phyloP scores from a whole-genome alignment of 2,113 vertebrate genomes.

The Bufo gargarizans region DNA sequence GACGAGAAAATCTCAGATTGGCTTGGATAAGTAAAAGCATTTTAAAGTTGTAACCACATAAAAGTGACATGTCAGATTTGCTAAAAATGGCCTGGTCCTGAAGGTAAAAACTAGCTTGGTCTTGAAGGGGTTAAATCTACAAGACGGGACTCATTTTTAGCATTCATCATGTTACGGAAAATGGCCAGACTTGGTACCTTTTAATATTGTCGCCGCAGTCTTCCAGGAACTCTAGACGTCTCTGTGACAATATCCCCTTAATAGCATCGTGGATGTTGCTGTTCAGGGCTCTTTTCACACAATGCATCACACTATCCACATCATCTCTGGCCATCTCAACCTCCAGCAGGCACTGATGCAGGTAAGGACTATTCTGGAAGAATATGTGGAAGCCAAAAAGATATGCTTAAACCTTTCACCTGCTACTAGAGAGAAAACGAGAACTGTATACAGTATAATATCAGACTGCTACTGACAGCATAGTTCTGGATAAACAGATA shows the following conservation, averaged over 20 bases:
- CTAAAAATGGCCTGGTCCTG: no score
- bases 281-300: slow-evolving; percentile 77
- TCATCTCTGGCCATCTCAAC: slow-evolving; percentile 76
- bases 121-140: no score
- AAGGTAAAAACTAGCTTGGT: no score
- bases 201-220: slow-evolving; percentile 79
- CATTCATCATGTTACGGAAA: no score
- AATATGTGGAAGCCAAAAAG: background rate
- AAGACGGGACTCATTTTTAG: background rate
- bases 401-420: background rate
- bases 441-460: no score
- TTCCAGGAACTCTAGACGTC: slow-evolving; percentile 81
- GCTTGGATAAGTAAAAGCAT: no score
- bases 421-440: no score
- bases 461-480: no score
- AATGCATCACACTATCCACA: slow-evolving; percentile 74
- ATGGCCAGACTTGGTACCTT: slow-evolving; percentile 66
- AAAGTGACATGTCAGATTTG: no score
- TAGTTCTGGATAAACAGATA: no score
- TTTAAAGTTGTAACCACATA: no score
- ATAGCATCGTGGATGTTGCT: slow-evolving; percentile 75
- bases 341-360: slow-evolving; percentile 82
- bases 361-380: slow-evolving; percentile 77
- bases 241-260: slow-evolving; percentile 80
- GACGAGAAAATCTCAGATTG: no score